Conservation (phyloP, 2,888 invertebrate genomes). For the Drosophila prolongata region DNA sequence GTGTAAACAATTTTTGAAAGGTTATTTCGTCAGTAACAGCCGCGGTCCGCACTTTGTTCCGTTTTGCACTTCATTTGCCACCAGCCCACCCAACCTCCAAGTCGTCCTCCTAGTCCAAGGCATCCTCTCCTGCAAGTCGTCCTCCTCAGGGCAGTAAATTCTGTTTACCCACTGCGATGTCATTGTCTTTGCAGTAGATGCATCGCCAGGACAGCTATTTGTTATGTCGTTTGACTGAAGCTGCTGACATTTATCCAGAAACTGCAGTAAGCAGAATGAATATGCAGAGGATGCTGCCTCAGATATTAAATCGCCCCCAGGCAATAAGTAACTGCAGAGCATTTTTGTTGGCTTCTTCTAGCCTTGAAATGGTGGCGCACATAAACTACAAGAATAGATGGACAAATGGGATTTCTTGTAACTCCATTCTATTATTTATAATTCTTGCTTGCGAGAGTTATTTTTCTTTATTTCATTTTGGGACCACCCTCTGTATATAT, state of each 20-base stretch:
- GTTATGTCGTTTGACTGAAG: conserved; percentile 72
- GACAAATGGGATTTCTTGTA: conserved; percentile 5
- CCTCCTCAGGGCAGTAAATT: conserved; percentile 64
- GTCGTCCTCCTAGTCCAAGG: neutral
- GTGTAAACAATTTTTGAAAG: conserved; percentile 75
- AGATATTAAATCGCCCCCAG: conserved; percentile 63
- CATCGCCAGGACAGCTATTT: conserved; percentile 67
- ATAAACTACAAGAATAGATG: conserved; percentile 3
- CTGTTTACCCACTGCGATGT: conserved; percentile 62
- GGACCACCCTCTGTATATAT: neutral
- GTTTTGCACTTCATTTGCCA: conserved; percentile 75
- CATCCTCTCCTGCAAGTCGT: conserved; percentile 11
- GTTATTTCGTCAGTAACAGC: conserved; percentile 69
- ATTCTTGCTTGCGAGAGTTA: neutral
- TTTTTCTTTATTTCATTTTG: conserved; percentile 2
- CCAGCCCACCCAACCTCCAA: neutral
- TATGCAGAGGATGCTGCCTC: conserved; percentile 42
- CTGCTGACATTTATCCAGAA: conserved; percentile 67
- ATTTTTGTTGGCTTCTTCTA: conserved; percentile 11
- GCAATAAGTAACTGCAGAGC: conserved; percentile 43
- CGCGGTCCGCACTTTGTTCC: conserved; percentile 64
- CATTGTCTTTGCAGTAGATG: conserved; percentile 38
- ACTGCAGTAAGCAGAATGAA: conserved; percentile 38
- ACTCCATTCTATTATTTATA: conserved; percentile 28
- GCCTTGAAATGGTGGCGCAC: conserved; percentile 18